Conservation (phyloP, 1,140 invertebrate species). For the Drosophila mayri region DNA sequence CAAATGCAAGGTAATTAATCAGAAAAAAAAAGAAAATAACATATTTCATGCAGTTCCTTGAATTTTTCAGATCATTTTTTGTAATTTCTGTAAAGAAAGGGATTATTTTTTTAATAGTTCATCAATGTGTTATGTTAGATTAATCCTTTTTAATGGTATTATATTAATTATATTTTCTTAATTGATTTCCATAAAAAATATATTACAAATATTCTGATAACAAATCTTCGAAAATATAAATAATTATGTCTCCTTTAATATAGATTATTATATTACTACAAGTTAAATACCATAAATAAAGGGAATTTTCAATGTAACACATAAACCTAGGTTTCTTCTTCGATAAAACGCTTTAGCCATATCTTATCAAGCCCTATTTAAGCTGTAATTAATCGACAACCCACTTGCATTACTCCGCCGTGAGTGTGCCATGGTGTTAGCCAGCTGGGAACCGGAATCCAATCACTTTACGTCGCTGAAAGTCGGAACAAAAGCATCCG, state of each 20-base stretch:
- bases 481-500: slow-evolving; percentile 31
- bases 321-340: not conserved
- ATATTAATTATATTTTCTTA: not conserved
- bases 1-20: not conserved
- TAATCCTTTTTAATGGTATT: too few species aligned
- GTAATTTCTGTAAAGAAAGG: not conserved
- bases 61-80: too few species aligned
- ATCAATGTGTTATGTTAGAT: too few species aligned
- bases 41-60: not conserved
- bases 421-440: slow-evolving; percentile 14
- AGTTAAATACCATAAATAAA: not conserved
- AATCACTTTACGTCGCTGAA: slow-evolving; percentile 71
- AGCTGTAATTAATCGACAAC: slow-evolving; percentile 9
- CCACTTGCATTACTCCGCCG: slow-evolving; percentile 1
- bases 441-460: slow-evolving; percentile 26
- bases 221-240: not conserved
- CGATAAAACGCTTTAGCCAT: not conserved
- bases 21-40: not conserved
- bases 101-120: not conserved
- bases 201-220: not conserved
- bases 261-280: not conserved
- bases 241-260: not conserved
- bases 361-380: not conserved
- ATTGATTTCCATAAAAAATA: not conserved
- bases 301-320: not conserved